These are phyloP conservation scores for Gavialis gangeticus DNA, from an alignment of 2,113 vertebrate species.

Conservation along the genomic window DNA sequence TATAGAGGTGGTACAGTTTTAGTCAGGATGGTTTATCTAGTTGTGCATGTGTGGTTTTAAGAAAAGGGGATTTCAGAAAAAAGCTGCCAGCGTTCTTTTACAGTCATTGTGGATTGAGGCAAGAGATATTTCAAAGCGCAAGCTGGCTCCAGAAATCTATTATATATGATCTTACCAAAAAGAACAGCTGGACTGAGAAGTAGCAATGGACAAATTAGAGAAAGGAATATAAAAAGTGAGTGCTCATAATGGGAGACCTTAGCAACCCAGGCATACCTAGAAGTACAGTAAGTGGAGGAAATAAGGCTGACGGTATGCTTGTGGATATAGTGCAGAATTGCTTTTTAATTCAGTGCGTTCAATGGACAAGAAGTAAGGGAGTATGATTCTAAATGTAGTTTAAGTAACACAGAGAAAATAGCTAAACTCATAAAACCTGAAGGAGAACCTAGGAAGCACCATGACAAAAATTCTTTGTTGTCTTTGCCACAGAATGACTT, in stretches of 20 bases:
- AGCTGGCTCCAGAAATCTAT: not conserved
- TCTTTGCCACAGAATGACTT: no score
- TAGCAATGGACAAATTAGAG: not conserved
- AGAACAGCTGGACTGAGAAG: not conserved
- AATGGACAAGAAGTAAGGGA: not conserved
- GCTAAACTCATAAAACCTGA: not conserved
- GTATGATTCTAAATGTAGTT: fast-evolving
- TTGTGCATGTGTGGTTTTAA: no score
- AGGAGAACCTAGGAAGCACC: no score
- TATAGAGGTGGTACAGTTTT: no score
- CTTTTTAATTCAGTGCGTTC: not conserved
- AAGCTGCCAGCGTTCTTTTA: no score
- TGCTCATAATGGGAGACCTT: not conserved
- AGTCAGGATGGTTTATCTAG: no score
- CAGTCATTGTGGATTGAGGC: not conserved
- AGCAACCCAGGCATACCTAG: not conserved
- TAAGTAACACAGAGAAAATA: not conserved
- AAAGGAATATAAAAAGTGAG: not conserved
- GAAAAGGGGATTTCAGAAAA: not conserved
- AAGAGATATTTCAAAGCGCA: not conserved
- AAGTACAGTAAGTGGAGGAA: not conserved
- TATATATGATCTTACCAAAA: not conserved
- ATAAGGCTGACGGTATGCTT: not conserved
- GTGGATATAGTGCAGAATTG: not conserved
- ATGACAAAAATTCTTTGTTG: no score